These are phyloP conservation scores for Hydropsyche betteni DNA, from an alignment of 2,888 invertebrate species.

Conservation along the genomic window DNA sequence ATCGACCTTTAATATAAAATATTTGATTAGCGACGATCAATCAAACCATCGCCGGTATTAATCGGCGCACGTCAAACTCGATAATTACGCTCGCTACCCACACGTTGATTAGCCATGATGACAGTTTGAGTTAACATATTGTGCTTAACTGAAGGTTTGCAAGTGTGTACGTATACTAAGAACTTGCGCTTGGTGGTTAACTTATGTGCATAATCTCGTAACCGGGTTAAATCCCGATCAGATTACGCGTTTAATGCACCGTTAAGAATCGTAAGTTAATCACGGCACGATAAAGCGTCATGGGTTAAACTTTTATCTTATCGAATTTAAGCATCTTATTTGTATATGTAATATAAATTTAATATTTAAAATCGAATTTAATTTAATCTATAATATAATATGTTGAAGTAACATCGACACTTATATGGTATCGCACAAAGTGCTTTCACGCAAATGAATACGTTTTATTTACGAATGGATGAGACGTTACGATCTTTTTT, in stretches of 20 bases:
- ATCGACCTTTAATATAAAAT: not conserved
- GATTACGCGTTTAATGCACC: conserved; percentile 9
- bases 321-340: no score
- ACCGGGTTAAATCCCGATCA: conserved; percentile 7
- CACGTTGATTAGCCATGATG: not conserved
- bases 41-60: not conserved
- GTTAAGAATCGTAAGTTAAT: conserved; percentile 8
- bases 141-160: not conserved
- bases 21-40: conserved; percentile 12
- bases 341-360: no score
- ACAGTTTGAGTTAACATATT: conserved; percentile 6
- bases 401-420: no score
- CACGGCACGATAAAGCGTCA: not conserved
- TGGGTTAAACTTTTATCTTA: not conserved
- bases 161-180: not conserved
- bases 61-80: not conserved
- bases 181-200: not conserved
- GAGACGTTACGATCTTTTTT: not conserved
- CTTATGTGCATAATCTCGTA: no score
- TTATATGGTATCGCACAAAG: not conserved
- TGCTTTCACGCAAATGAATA: conserved; percentile 11
- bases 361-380: no score
- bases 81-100: not conserved
- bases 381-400: no score
- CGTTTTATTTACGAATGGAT: conserved; percentile 19